Percentiles rank a stretch among this genome's conserved stretches.
phyloP scores from a whole-genome alignment of 2,113 vertebrate species.

The Ailuropoda melanoleuca region DNA sequence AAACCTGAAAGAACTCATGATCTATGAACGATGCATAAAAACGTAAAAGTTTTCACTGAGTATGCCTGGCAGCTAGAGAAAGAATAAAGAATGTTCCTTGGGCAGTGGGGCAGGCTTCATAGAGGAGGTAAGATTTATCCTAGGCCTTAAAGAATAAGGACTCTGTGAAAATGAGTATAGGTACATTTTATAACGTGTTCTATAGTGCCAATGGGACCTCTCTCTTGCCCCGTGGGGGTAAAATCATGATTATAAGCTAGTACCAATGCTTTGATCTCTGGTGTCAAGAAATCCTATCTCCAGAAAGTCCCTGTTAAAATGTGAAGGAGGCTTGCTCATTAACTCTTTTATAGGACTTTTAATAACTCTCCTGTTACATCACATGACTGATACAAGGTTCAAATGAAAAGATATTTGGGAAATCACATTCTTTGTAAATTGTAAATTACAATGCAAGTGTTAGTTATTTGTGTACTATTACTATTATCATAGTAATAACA shows the following conservation, averaged over 20 bases:
- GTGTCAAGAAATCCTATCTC: constrained; percentile 54
- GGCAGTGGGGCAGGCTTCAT: neutral
- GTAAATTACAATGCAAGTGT: neutral
- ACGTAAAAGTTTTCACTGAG: neutral
- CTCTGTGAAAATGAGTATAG: neutral
- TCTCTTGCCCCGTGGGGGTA: neutral
- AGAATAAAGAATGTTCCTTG: neutral
- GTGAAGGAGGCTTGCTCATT: constrained; percentile 30
- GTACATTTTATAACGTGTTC: constrained; percentile 8
- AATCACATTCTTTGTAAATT: neutral
- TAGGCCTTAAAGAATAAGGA: neutral
- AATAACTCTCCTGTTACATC: neutral
- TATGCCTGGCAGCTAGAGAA: neutral
- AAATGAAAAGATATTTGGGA: neutral
- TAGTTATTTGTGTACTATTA: neutral
- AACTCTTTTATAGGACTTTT: neutral
- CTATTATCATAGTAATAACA: neutral
- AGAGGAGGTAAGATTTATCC: neutral
- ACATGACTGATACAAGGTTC: neutral
- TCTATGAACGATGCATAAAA: neutral
- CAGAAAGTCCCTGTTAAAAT: constrained; percentile 11
- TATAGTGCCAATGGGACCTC: neutral
- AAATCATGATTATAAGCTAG: neutral
- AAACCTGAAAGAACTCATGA: neutral
- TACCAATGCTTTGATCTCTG: constrained; percentile 39